phyloP scores from a whole-genome alignment of 2,113 vertebrate species.

The Laticauda laticaudata region DNA sequence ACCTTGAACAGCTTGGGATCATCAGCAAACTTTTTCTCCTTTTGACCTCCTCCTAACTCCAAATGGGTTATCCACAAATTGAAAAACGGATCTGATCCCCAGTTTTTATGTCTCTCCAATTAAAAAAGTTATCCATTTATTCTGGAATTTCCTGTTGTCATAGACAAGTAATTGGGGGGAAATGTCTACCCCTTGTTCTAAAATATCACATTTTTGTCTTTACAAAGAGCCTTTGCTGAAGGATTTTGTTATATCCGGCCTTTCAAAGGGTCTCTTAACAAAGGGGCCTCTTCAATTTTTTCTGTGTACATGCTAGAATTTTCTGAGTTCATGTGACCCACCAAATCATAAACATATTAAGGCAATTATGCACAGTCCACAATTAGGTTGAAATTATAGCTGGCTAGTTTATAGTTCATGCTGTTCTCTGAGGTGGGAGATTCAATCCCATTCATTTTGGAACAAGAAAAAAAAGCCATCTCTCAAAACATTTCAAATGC shows the following conservation, averaged over 20 bases:
- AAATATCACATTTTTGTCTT: background rate
- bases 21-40: background rate
- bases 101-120: background rate
- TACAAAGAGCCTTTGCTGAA: background rate
- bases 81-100: background rate
- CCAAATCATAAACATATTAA: background rate
- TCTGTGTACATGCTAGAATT: background rate
- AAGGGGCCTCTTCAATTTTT: background rate
- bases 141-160: background rate
- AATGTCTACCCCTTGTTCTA: background rate
- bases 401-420: background rate
- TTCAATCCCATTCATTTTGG: background rate
- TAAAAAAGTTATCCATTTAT: background rate
- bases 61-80: background rate
- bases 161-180: background rate
- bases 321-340: background rate
- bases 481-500: background rate
- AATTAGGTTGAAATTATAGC: background rate
- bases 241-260: background rate
- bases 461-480: background rate
- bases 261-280: background rate
- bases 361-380: background rate
- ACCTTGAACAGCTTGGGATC: background rate
- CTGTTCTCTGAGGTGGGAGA: background rate
- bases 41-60: background rate